Conservation (phyloP, 2,113 vertebrate species). For the Phalacrocorax aristotelis region DNA sequence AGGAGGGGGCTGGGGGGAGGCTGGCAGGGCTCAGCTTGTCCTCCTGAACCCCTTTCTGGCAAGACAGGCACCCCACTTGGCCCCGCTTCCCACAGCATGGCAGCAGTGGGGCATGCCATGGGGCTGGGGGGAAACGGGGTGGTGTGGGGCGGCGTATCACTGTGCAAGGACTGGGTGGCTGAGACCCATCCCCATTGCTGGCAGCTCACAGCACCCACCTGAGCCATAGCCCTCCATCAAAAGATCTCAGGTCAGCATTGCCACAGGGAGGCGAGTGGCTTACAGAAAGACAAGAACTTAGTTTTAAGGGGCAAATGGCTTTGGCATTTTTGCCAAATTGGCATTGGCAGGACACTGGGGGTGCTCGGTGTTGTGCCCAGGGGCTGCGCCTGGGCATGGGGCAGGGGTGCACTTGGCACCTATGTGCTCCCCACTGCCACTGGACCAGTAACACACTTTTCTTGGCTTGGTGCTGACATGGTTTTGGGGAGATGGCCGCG, state of each 20-base stretch:
- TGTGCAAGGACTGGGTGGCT: neutral
- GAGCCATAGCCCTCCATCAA: neutral
- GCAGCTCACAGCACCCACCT: neutral
- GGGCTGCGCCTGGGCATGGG: neutral
- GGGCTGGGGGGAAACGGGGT: neutral
- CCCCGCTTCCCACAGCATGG: neutral
- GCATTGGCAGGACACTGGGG: neutral
- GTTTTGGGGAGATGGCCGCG: neutral
- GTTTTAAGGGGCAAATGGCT: neutral
- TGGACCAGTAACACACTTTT: accelerated
- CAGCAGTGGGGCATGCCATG: neutral
- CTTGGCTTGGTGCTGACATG: neutral
- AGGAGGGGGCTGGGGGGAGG: neutral
- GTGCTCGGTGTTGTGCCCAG: accelerated
- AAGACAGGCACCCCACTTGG: neutral
- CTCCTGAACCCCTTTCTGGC: neutral
- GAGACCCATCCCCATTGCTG: neutral
- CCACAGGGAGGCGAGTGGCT: accelerated
- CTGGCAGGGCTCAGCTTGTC: accelerated
- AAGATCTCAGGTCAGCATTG: neutral
- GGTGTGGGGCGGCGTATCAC: neutral
- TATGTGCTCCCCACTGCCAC: neutral
- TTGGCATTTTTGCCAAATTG: too few relatives aligned
- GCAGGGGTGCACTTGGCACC: neutral
- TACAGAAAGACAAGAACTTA: neutral